Percentiles rank a stretch among this genome's conserved stretches.
Evolutionary conservation across 2,113 vertebrate genomes (phyloP).

Genomic region (Lynx canadensis): DNA sequence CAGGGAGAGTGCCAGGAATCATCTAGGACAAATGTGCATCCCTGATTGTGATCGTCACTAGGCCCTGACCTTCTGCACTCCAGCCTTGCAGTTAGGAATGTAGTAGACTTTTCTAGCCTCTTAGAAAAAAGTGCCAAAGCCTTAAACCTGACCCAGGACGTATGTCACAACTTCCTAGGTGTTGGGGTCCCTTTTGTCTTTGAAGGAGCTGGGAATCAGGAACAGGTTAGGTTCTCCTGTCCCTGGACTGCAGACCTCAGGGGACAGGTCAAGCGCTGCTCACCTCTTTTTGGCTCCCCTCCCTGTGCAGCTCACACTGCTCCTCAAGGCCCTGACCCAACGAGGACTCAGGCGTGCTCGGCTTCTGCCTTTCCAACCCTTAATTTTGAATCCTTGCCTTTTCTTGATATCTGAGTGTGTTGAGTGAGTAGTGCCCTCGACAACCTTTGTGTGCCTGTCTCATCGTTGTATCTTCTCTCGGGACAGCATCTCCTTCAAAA

Average conservation of each 20-base stretch:
- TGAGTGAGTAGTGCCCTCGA: background rate
- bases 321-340: background rate
- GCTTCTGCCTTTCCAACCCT: background rate
- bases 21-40: constrained; percentile 62
- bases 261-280: background rate
- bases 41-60: constrained; percentile 63
- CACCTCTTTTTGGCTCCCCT: background rate
- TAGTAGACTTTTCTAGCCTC: background rate
- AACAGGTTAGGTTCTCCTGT: background rate
- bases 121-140: constrained; percentile 78
- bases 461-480: background rate
- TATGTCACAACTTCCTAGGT: constrained; percentile 78
- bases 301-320: background rate
- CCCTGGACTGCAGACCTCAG: background rate
- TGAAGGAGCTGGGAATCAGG: background rate
- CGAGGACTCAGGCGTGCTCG: too few relatives aligned
- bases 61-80: constrained; percentile 1
- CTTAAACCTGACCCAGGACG: constrained; percentile 80
- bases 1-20: constrained; percentile 79
- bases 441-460: background rate
- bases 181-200: background rate
- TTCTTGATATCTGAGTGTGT: background rate
- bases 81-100: constrained; percentile 56
- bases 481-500: background rate
- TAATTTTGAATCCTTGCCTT: background rate